These are phyloP conservation scores for Gallinago stenura DNA, from an alignment of 2,797 vertebrate genomes.

Conservation along the genomic window DNA sequence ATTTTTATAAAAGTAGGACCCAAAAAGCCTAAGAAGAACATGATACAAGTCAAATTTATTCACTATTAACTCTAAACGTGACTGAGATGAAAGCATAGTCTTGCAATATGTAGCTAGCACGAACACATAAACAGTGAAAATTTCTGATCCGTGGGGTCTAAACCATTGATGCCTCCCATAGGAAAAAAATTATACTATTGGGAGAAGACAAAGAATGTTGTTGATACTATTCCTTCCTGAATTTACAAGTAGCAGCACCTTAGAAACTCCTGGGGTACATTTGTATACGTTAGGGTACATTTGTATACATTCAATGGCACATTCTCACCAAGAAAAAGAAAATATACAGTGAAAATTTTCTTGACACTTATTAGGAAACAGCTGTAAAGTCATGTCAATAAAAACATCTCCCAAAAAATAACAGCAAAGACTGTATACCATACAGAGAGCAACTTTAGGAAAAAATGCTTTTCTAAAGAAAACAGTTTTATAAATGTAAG, in stretches of 20 bases:
- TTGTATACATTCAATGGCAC: neutral
- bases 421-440: neutral
- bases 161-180: neutral
- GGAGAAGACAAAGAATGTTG: neutral
- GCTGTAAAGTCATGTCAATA: neutral
- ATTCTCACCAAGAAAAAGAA: neutral
- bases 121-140: neutral
- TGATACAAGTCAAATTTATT: neutral
- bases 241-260: neutral
- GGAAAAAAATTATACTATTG: neutral
- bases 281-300: neutral
- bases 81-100: neutral
- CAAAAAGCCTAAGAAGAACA: slow-evolving; percentile 1
- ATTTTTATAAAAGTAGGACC: neutral
- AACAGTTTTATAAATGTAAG: neutral
- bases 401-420: neutral
- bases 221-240: neutral
- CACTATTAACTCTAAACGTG: neutral
- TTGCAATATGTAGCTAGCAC: neutral
- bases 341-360: neutral
- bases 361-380: neutral
- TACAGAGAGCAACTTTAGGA: neutral
- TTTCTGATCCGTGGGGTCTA: neutral
- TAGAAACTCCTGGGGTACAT: neutral
- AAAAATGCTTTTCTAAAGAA: neutral